Conservation (phyloP, 1,140 invertebrate species). For the Nomia melanderi region DNA sequence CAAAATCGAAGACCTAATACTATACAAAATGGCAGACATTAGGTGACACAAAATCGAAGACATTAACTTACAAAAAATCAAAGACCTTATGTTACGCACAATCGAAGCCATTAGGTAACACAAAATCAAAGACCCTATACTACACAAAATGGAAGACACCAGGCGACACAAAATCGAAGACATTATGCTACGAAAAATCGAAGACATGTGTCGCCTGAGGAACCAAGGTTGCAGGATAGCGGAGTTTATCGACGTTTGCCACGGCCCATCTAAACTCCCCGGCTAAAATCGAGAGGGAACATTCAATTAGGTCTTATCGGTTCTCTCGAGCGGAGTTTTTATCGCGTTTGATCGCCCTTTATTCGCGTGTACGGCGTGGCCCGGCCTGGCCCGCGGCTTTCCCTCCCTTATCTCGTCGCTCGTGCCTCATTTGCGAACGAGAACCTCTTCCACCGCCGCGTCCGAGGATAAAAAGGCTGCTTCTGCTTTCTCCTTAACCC, state of each 20-base stretch:
- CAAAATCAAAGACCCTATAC: too few relatives aligned
- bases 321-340: constrained; percentile 57
- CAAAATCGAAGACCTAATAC: too few relatives aligned
- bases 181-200: neutral
- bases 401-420: constrained; percentile 56
- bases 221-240: neutral
- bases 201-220: neutral
- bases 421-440: constrained; percentile 65
- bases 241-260: neutral
- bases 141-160: too few relatives aligned
- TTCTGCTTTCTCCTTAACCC: constrained; percentile 27
- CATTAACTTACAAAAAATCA: too few relatives aligned
- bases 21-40: too few relatives aligned
- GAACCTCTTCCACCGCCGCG: constrained; percentile 22
- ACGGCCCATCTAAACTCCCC: constrained; percentile 6
- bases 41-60: too few relatives aligned
- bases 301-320: constrained; percentile 67
- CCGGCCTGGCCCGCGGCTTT: constrained; percentile 46
- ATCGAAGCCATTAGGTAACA: too few relatives aligned
- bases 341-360: constrained; percentile 65
- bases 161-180: neutral
- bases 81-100: too few relatives aligned
- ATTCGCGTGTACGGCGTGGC: constrained; percentile 45
- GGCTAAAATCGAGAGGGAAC: constrained; percentile 45
- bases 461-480: constrained; percentile 43